A percentile compares a stretch with the other conserved stretches of the same genome.
Evolutionary conservation across 2,113 vertebrate species (phyloP).

Genomic region (Lasiurus borealis): DNA sequence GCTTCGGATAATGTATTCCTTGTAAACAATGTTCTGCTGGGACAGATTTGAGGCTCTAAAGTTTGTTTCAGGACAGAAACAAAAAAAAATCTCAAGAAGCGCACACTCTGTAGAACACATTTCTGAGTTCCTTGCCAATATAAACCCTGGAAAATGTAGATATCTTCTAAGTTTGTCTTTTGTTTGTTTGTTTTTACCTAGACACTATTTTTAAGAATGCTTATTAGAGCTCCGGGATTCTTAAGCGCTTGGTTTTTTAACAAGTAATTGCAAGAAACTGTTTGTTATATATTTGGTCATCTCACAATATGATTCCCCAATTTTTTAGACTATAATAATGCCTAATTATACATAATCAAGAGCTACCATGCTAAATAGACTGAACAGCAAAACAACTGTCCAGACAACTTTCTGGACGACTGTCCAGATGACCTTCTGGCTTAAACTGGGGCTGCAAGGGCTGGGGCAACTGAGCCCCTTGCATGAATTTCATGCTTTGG

Average conservation of each 20-base stretch:
- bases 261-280: neutral
- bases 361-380: too few relatives aligned
- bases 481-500: too few relatives aligned
- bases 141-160: neutral
- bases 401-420: too few relatives aligned
- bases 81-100: neutral
- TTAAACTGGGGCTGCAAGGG: too few relatives aligned
- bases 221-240: neutral
- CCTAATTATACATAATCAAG: neutral
- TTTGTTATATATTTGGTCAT: neutral
- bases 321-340: neutral
- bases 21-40: neutral
- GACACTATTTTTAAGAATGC: neutral
- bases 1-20: neutral
- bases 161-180: neutral
- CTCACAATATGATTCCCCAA: neutral
- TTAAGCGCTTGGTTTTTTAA: neutral
- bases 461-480: too few relatives aligned
- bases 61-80: neutral
- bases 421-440: too few relatives aligned
- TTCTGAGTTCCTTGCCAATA: neutral
- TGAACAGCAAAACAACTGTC: too few relatives aligned
- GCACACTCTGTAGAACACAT: neutral
- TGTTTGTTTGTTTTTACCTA: neutral
- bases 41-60: neutral